Evolutionary conservation across 2,888 invertebrate genomes (phyloP), one percentile per base, ranked within the genome.

Genomic region (Carterocephalus palaemon): DNA sequence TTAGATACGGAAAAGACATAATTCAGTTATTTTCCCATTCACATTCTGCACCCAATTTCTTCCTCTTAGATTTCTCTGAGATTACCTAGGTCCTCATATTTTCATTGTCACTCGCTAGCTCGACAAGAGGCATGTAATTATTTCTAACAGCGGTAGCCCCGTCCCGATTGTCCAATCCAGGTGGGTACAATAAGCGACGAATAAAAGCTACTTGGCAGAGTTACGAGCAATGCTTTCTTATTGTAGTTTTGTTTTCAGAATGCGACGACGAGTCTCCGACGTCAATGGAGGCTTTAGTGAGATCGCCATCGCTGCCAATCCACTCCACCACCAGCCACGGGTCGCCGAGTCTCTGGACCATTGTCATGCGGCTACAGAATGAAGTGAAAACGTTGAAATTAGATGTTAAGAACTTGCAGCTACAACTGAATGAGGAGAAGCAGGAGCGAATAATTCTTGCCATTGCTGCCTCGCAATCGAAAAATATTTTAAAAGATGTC

Each of bases 321-420:
- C 83, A 83, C 62, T 70, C 72, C 43, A 67, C 69, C 7, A 63
- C 73, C 37, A 64, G 60, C 54, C 75, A 76, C 60, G 73, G 69
- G 36, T 70, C 70, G 67, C 92, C 93, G 70, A 91, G 91, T 62
- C 79, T 94, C 59, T 92, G 93, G 75, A 91, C 94, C 58, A 91
- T 93, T 46, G 92, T 95, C 53, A 92, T 93, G 85, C 89, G 92
- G 49, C 75, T 95, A 60, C 92, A 92, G 69, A 92, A 91, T 66
- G 92, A 94, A 77, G 87, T 95, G 53, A 89, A 90, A 62, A 88
- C 89, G 46, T 76, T 94, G 54, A 90, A 90, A 68, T 67, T 81
- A 52, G 89, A 90, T 70, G 88, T 92, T 57, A 84, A 85, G 49
- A 80, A 88, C 54, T 69, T 92, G 46, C 87, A 88, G 47, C 79